Percentiles rank a stretch among this genome's conserved stretches.
phyloP scores from a whole-genome alignment of 2,113 vertebrate species.

The Apteryx mantelli region DNA sequence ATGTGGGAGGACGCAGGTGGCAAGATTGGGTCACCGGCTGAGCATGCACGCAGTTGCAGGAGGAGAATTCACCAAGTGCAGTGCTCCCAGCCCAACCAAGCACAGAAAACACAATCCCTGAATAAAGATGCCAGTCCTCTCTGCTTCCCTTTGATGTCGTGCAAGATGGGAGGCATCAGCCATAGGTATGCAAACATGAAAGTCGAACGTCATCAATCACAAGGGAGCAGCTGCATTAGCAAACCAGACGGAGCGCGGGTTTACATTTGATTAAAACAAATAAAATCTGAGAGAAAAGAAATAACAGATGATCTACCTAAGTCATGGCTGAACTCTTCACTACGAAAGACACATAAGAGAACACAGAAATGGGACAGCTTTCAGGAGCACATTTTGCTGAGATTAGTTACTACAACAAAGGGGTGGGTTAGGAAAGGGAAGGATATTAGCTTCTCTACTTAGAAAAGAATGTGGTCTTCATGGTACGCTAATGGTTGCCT shows the following conservation, averaged over 20 bases:
- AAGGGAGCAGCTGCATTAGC: not conserved
- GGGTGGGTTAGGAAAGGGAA: not conserved
- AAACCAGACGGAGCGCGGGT: not conserved
- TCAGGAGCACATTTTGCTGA: not conserved
- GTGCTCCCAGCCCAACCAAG: not conserved
- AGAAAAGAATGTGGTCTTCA: not conserved
- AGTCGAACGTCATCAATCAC: not conserved
- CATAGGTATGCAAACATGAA: conserved; percentile 48
- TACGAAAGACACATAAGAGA: not conserved
- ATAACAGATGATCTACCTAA: not conserved
- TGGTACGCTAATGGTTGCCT: not conserved
- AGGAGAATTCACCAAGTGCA: not conserved
- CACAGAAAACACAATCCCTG: not conserved
- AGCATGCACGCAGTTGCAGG: accelerated
- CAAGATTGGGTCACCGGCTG: not conserved
- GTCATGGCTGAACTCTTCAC: not conserved
- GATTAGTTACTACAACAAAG: not conserved
- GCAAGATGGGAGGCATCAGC: conserved; percentile 24
- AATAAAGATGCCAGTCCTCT: not conserved
- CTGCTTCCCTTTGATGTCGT: conserved; percentile 45
- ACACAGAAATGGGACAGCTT: not conserved
- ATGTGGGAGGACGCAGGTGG: not conserved
- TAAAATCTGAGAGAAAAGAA: not conserved
- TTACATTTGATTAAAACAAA: conserved; percentile 36
- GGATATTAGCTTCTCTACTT: not conserved